A percentile compares a stretch with the other conserved stretches of the same genome.
Conservation (phyloP, 2,888 invertebrate species). For the Lobophora halterata region DNA sequence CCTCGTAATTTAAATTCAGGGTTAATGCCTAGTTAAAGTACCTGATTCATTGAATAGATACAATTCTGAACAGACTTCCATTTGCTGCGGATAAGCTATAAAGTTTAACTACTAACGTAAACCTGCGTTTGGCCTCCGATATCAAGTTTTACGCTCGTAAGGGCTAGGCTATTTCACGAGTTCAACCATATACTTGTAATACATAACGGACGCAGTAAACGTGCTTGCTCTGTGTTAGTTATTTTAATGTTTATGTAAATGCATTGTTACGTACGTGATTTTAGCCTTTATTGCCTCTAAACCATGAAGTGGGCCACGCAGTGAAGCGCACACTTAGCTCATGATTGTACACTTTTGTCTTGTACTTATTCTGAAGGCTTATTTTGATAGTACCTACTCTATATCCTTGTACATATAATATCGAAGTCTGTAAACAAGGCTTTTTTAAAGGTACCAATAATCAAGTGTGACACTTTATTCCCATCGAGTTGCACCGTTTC, state of each 20-base stretch:
- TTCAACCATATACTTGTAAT: slow-evolving; percentile 4
- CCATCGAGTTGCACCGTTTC: too few relatives aligned
- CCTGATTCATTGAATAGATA: slow-evolving; percentile 8
- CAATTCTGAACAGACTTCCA: slow-evolving; percentile 4
- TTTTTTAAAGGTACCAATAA: too few relatives aligned
- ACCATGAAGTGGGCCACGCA: too few relatives aligned
- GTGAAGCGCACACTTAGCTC: too few relatives aligned
- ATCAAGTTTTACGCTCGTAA: slow-evolving; percentile 3
- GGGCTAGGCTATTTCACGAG: slow-evolving; percentile 5
- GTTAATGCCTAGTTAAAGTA: slow-evolving; percentile 18
- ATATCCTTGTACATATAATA: too few relatives aligned
- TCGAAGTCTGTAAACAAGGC: too few relatives aligned
- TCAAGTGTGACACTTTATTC: too few relatives aligned
- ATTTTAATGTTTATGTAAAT: not conserved
- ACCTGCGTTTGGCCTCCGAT: slow-evolving; percentile 4
- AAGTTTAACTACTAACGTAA: slow-evolving; percentile 13
- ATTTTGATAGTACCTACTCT: too few relatives aligned
- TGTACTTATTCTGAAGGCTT: too few relatives aligned
- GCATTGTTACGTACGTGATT: not conserved
- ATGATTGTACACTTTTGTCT: too few relatives aligned
- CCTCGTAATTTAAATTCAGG: slow-evolving; percentile 27
- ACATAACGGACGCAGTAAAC: slow-evolving; percentile 3
- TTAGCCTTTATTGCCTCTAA: not conserved
- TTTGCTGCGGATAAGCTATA: slow-evolving; percentile 7
- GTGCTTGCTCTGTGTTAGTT: not conserved